Percentiles rank a stretch among this genome's conserved stretches.
Evolutionary conservation across 2,797 vertebrate species (phyloP).

Genomic region (Allobates femoralis): DNA sequence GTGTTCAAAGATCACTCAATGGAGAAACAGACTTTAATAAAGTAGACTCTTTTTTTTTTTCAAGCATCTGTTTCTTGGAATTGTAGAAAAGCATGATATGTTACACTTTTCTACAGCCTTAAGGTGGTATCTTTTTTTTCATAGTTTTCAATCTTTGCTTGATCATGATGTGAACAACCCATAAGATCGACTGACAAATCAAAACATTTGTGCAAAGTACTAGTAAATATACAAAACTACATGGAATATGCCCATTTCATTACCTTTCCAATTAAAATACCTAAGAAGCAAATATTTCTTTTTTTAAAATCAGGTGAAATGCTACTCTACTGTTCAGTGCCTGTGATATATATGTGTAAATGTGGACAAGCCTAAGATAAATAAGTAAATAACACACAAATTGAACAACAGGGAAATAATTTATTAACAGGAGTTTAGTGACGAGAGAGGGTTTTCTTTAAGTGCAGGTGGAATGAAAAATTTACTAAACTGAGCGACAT

Average conservation of each 20-base stretch:
- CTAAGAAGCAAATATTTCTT: background rate
- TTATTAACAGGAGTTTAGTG: slow-evolving; percentile 56
- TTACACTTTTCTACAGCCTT: too few species aligned
- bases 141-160: too few species aligned
- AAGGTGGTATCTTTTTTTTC: too few species aligned
- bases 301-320: background rate
- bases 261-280: background rate
- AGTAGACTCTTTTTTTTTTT: too few species aligned
- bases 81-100: too few species aligned
- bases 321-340: background rate
- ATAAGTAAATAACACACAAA: slow-evolving; percentile 62
- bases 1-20: too few species aligned
- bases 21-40: too few species aligned
- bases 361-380: slow-evolving; percentile 43
- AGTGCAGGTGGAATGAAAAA: slow-evolving; percentile 64
- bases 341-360: background rate
- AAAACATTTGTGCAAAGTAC: background rate
- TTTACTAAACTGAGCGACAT: slow-evolving; percentile 55
- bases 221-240: background rate
- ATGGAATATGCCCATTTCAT: background rate
- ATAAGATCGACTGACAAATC: too few species aligned
- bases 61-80: too few species aligned
- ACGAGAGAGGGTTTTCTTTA: slow-evolving; percentile 44
- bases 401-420: slow-evolving; percentile 51
- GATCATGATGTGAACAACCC: too few species aligned